phyloP scores from a whole-genome alignment of 2,113 vertebrate genomes.

The Fregetta grallaria region DNA sequence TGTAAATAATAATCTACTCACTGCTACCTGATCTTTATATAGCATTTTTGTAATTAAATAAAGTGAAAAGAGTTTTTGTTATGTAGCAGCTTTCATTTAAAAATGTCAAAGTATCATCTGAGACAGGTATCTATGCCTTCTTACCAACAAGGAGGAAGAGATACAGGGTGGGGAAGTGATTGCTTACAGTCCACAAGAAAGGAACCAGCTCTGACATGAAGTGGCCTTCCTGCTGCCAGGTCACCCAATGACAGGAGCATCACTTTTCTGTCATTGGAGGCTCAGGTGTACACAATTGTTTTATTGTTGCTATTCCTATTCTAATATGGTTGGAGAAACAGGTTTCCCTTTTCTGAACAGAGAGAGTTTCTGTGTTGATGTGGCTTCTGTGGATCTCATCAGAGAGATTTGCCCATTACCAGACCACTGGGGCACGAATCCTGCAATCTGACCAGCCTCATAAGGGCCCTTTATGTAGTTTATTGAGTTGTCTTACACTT shows the following conservation, averaged over 20 bases:
- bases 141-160: neutral
- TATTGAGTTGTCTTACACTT: neutral
- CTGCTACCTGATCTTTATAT: neutral
- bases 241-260: neutral
- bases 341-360: neutral
- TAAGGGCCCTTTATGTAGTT: neutral
- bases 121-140: neutral
- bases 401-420: neutral
- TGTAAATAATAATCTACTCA: constrained; percentile 9
- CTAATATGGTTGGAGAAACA: neutral
- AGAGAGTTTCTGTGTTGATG: neutral
- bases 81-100: neutral
- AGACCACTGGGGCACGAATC: neutral
- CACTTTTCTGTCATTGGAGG: neutral
- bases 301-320: neutral
- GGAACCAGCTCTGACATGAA: neutral
- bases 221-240: neutral
- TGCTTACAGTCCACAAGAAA: neutral
- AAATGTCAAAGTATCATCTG: neutral
- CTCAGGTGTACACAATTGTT: neutral
- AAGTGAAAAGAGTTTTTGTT: neutral
- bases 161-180: neutral
- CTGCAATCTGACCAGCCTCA: neutral
- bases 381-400: neutral
- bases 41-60: neutral